Conservation (phyloP, 2,113 vertebrate genomes). For the Sterna hirundo region DNA sequence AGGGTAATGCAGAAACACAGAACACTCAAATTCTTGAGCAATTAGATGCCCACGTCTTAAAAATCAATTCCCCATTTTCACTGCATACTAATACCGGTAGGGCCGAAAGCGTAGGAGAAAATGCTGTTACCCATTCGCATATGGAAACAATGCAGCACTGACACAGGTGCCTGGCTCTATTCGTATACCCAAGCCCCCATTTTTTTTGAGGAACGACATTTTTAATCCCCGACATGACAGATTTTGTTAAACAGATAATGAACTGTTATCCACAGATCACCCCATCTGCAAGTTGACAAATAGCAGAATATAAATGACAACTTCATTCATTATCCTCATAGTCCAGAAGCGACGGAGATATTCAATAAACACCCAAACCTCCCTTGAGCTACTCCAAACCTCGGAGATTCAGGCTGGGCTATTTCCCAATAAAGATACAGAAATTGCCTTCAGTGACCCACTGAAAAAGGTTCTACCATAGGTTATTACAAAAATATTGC, state of each 20-base stretch:
- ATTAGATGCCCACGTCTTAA: not conserved
- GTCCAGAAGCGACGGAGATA: not conserved
- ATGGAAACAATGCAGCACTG: not conserved
- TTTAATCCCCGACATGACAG: not conserved
- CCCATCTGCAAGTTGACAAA: not conserved
- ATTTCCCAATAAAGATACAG: not conserved
- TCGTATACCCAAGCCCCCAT: not conserved
- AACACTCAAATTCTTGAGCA: not conserved
- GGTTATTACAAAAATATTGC: not conserved
- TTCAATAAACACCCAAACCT: not conserved
- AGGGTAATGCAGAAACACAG: not conserved
- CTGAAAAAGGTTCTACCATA: not conserved
- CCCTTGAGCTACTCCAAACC: not conserved
- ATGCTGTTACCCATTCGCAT: not conserved
- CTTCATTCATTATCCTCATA: not conserved
- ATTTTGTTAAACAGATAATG: slow-evolving; percentile 7
- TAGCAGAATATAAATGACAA: slow-evolving; percentile 15
- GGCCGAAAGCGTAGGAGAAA: not conserved
- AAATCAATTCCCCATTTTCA: not conserved
- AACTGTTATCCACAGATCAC: not conserved
- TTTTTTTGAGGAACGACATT: not conserved
- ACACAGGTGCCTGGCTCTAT: not conserved
- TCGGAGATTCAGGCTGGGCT: not conserved
- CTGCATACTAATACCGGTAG: not conserved
- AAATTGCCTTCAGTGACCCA: not conserved